Evolutionary conservation across 2,888 invertebrate species (phyloP).

Genomic region (Celastrina argiolus): DNA sequence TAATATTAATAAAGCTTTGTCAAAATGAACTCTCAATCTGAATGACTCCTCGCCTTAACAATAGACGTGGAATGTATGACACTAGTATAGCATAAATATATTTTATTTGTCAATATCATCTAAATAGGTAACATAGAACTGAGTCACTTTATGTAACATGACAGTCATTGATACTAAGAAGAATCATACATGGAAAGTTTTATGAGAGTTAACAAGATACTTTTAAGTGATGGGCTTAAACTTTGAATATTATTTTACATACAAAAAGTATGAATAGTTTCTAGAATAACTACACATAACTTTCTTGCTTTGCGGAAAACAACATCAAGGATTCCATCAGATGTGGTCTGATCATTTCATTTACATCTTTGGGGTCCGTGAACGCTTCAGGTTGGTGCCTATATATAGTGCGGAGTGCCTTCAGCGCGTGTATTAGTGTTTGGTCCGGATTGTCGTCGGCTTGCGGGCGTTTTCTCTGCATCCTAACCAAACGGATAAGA

Average conservation of each 20-base stretch:
- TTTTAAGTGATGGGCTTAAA: background rate
- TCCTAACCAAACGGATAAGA: conserved; percentile 83
- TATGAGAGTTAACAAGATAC: background rate
- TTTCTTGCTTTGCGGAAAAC: conserved; percentile 88
- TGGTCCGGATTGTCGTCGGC: conserved; percentile 63
- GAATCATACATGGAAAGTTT: too few relatives aligned
- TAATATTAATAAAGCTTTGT: too few relatives aligned
- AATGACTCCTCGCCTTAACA: too few relatives aligned
- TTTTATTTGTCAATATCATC: conserved; percentile 32
- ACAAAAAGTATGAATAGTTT: background rate
- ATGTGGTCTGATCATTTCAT: conserved; percentile 85
- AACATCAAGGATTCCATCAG: conserved; percentile 87
- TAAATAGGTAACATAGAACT: background rate
- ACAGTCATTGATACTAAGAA: background rate
- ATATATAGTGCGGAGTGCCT: conserved; percentile 67
- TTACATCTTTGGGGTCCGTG: conserved; percentile 77
- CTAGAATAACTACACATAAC: conserved; percentile 80
- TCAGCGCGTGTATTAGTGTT: conserved; percentile 66
- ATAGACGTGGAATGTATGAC: background rate
- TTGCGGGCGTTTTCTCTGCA: conserved; percentile 57
- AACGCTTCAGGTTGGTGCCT: conserved; percentile 64
- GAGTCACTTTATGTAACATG: background rate
- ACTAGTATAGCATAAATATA: conserved; percentile 29
- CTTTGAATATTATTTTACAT: background rate
- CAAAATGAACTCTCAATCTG: too few relatives aligned